phyloP scores from a whole-genome alignment of 37 sponge, comb jelly and placozoan species.

The Eunapius fragilis region DNA sequence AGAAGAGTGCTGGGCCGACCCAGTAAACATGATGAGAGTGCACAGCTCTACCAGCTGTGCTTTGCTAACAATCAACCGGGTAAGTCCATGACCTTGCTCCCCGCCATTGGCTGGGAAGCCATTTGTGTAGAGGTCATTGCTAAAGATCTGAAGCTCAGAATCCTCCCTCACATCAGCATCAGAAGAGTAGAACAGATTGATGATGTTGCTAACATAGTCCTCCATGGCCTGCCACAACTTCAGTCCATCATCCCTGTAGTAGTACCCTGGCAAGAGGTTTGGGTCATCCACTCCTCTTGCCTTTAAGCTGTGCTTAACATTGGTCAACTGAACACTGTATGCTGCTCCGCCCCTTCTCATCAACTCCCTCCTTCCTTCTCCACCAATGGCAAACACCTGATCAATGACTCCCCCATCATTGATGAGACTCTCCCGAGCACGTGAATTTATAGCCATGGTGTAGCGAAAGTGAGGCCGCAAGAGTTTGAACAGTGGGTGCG shows the following conservation, averaged over 20 bases:
- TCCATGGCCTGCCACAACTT: slow-evolving; percentile 63
- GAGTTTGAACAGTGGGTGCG: slow-evolving; percentile 75
- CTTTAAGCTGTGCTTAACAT: slow-evolving; percentile 22
- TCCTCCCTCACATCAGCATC: slow-evolving; percentile 58
- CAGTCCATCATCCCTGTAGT: slow-evolving; percentile 82
- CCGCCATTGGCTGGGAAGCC: slow-evolving; percentile 40
- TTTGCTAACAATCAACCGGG: slow-evolving; percentile 21
- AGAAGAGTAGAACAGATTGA: slow-evolving; percentile 45
- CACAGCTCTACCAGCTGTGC: slow-evolving; percentile 42
- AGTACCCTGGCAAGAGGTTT: slow-evolving; percentile 59
- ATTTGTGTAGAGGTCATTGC: slow-evolving; percentile 28
- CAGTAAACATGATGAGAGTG: slow-evolving; percentile 73
- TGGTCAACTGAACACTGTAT: slow-evolving; percentile 24
- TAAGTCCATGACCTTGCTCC: slow-evolving; percentile 43
- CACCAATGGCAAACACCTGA: slow-evolving; percentile 52
- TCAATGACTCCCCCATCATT: slow-evolving; percentile 58
- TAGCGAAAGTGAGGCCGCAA: slow-evolving; percentile 60
- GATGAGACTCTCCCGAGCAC: slow-evolving; percentile 35
- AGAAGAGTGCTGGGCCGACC: slow-evolving; percentile 63
- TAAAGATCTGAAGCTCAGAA: slow-evolving; percentile 41
- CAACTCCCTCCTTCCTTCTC: slow-evolving; percentile 23
- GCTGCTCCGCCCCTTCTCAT: slow-evolving; percentile 3
- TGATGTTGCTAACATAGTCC: slow-evolving; percentile 27
- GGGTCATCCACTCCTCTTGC: slow-evolving; percentile 70
- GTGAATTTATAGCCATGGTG: slow-evolving; percentile 71